Percentiles rank a stretch among this genome's conserved stretches.
Evolutionary conservation across 2,797 vertebrate species (phyloP).

Genomic region (Sphenodon punctatus): DNA sequence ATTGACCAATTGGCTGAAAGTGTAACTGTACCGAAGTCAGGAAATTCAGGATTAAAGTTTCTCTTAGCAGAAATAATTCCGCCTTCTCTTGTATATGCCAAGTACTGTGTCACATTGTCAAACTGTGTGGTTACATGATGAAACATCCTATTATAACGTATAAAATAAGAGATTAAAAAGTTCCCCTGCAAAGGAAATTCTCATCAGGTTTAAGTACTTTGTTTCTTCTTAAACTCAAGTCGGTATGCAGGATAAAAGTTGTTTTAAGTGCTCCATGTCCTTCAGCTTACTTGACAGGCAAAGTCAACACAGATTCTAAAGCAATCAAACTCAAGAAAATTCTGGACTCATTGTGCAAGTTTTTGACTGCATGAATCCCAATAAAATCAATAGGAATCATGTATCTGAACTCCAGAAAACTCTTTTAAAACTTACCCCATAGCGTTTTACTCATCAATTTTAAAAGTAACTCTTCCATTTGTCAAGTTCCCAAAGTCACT

Average conservation of each 20-base stretch:
- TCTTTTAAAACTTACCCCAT: constrained; percentile 22
- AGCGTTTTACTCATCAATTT: constrained; percentile 5
- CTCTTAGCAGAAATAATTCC: not conserved
- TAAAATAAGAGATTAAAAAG: constrained; percentile 35
- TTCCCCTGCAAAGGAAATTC: not conserved
- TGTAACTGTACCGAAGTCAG: constrained; percentile 28
- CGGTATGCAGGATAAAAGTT: not conserved
- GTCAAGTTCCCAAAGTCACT: constrained; percentile 47
- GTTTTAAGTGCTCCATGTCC: not conserved
- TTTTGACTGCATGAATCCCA: not conserved
- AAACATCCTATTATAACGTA: not conserved
- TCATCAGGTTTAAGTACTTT: not conserved
- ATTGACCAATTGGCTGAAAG: constrained; percentile 43
- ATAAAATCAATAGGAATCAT: not conserved
- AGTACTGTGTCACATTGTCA: not conserved
- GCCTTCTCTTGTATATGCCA: not conserved
- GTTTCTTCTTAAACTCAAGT: not conserved
- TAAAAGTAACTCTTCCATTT: constrained; percentile 34
- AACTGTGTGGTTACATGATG: not conserved
- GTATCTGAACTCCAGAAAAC: constrained; percentile 16
- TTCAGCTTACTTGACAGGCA: not conserved
- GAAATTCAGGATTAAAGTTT: constrained; percentile 26
- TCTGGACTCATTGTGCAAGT: not conserved
- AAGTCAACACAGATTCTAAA: constrained; percentile 3
- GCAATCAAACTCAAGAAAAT: constrained; percentile 7